A percentile compares a stretch with the other conserved stretches of the same genome.
Conservation (phyloP, 2,888 invertebrate species). For the Colostygia pectinataria region DNA sequence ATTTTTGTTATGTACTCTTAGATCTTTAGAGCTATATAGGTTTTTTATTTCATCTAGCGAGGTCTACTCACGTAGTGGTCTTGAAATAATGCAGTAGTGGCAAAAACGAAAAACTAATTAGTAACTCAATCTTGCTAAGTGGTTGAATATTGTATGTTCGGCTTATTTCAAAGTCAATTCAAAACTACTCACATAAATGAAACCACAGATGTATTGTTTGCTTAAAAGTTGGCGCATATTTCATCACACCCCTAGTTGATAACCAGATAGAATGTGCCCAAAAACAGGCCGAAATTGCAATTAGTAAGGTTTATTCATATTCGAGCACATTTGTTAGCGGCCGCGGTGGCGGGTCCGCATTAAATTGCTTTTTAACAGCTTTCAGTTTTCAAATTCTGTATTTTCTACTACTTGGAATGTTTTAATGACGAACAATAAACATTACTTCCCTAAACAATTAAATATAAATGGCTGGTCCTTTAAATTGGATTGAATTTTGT, state of each 20-base stretch:
- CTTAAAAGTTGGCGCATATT: conserved; percentile 4
- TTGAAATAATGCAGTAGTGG: no score
- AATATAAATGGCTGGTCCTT: conserved; percentile 15
- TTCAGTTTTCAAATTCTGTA: conserved; percentile 6
- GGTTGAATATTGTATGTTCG: no score
- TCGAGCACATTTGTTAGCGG: conserved; percentile 24
- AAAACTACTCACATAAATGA: background rate
- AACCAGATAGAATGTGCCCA: conserved; percentile 11
- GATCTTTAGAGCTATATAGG: no score
- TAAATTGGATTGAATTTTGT: conserved; percentile 19
- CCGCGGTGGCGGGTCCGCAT: conserved; percentile 14
- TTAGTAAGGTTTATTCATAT: conserved; percentile 29
- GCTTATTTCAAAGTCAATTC: background rate
- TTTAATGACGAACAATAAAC: conserved; percentile 23
- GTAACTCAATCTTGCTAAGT: no score
- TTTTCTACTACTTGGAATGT: conserved; percentile 15
- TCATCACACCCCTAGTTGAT: conserved; percentile 5
- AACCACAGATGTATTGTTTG: background rate
- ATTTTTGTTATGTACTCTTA: no score
- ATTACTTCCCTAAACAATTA: conserved; percentile 21
- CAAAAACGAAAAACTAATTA: no score
- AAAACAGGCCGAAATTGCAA: conserved; percentile 23
- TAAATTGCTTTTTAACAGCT: conserved; percentile 28
- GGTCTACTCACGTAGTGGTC: no score
- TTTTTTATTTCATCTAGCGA: no score